Conservation (phyloP, 2,113 vertebrate species). For the Drymodes brunneopygia region DNA sequence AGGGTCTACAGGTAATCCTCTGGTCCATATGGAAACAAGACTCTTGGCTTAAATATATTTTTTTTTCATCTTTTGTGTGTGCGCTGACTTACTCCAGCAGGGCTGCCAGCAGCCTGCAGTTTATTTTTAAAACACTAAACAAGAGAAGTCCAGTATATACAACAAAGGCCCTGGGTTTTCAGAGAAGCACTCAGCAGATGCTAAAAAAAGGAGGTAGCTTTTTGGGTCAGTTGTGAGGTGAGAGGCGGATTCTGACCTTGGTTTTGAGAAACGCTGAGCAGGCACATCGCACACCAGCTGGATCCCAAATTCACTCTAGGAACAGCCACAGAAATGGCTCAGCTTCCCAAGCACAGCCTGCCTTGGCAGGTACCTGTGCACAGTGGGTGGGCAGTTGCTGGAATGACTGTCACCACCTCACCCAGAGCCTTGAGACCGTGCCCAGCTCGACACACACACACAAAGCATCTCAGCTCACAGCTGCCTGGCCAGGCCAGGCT, state of each 20-base stretch:
- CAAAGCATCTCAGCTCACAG: neutral
- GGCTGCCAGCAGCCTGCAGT: neutral
- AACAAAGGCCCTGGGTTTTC: neutral
- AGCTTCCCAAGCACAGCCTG: neutral
- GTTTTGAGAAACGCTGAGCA: neutral
- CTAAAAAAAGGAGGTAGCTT: constrained; percentile 14
- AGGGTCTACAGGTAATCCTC: neutral
- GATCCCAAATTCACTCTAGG: neutral
- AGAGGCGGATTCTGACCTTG: neutral
- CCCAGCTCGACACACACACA: neutral
- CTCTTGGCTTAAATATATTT: neutral
- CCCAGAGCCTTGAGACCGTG: neutral
- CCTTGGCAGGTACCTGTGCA: neutral
- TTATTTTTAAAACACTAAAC: constrained; percentile 52
- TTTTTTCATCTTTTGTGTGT: neutral
- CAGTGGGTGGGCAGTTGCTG: neutral
- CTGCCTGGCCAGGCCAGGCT: neutral
- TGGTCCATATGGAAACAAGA: neutral
- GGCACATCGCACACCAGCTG: neutral
- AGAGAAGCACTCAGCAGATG: neutral
- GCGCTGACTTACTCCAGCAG: constrained; percentile 2
- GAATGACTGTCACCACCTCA: neutral
- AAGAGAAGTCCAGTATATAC: constrained; percentile 1
- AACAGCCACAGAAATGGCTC: neutral
- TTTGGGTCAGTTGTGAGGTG: neutral